These are phyloP conservation scores for Sphaeridia pumilis DNA, from an alignment of 2,888 invertebrate genomes.

Conservation along the genomic window DNA sequence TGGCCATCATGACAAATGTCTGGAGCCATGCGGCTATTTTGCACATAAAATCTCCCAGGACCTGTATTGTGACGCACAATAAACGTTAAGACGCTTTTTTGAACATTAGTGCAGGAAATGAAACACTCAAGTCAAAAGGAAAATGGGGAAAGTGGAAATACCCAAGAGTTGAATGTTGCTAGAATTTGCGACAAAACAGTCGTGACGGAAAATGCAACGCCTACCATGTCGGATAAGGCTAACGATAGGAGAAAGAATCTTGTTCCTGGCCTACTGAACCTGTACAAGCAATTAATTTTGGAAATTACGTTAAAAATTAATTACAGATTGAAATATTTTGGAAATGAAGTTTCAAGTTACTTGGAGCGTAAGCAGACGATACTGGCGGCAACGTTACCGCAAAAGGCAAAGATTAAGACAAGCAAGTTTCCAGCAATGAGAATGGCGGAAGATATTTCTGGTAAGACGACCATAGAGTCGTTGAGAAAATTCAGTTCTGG, in stretches of 20 bases:
- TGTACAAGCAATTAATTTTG: background rate
- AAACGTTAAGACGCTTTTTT: too few relatives aligned
- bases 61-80: too few relatives aligned
- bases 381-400: conserved; percentile 31
- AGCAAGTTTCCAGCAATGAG: conserved; percentile 29
- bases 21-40: conserved; percentile 21
- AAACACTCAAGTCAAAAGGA: too few relatives aligned
- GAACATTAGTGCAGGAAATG: too few relatives aligned
- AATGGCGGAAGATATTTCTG: conserved; percentile 21
- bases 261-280: conserved; percentile 20
- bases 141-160: background rate
- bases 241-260: conserved; percentile 22
- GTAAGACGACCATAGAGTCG: conserved; percentile 3
- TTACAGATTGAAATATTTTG: background rate
- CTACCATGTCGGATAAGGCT: conserved; percentile 20
- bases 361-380: conserved; percentile 24
- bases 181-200: conserved; percentile 12
- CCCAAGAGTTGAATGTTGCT: conserved; percentile 18
- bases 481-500: background rate
- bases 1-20: conserved; percentile 20
- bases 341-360: conserved; percentile 9
- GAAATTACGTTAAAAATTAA: background rate
- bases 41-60: conserved; percentile 24
- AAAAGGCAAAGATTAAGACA: conserved; percentile 28
- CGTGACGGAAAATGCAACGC: conserved; percentile 16